These are phyloP conservation scores for Salvelinus alpinus DNA, from an alignment of 2,113 vertebrate species.

Conservation along the genomic window DNA sequence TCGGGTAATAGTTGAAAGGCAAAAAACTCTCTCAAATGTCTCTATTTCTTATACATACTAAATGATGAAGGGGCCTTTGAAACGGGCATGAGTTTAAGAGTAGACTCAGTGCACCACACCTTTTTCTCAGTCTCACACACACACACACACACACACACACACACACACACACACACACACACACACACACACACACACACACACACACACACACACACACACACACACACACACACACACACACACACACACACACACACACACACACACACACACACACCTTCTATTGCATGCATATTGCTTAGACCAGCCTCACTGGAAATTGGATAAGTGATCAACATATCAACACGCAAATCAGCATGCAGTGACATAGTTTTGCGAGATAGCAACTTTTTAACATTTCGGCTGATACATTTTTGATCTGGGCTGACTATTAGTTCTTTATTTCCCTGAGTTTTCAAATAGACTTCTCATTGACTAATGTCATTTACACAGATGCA, in stretches of 20 bases:
- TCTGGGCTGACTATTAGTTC: conserved; percentile 56
- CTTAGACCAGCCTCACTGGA: neutral
- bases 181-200: no score
- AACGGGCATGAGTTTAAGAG: neutral
- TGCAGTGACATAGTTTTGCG: conserved; percentile 28
- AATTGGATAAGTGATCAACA: neutral
- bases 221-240: no score
- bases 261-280: conserved; percentile 22
- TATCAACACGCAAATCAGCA: neutral
- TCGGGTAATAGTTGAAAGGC: conserved; percentile 41
- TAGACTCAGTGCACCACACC: neutral
- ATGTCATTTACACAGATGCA: conserved; percentile 63
- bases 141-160: neutral
- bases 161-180: conserved; percentile 7
- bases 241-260: no score
- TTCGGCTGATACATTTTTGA: conserved; percentile 46
- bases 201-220: no score
- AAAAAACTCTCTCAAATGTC: conserved; percentile 59
- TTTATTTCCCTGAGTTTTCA: conserved; percentile 46
- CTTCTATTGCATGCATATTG: neutral
- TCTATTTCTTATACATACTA: conserved; percentile 45
- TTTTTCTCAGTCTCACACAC: neutral
- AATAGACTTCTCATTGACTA: conserved; percentile 51
- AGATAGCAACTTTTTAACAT: conserved; percentile 44
- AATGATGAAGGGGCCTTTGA: conserved; percentile 5